These are phyloP conservation scores for Liparis tanakae DNA, from an alignment of 2,797 vertebrate species.

Conservation along the genomic window DNA sequence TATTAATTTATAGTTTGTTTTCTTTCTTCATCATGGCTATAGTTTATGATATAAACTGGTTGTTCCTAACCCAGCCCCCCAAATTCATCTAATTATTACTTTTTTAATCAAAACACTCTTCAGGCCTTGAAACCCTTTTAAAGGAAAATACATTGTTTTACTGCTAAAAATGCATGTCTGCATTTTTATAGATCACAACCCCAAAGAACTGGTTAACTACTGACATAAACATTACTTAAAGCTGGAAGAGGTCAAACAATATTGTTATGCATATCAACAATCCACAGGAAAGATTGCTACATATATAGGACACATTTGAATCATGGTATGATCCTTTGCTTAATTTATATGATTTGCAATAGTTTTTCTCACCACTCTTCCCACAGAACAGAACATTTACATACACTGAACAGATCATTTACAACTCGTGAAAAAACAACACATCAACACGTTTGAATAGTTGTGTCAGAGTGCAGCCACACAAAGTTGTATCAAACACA, in stretches of 20 bases:
- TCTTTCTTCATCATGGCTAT: not conserved
- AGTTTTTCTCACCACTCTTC: not conserved
- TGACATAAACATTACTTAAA: not conserved
- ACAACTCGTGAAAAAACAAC: constrained; percentile 13
- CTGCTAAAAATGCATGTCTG: not conserved
- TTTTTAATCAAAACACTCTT: not conserved
- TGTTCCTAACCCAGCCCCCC: no score
- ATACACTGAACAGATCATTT: constrained; percentile 12
- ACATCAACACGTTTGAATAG: constrained; percentile 4
- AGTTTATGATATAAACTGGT: no score
- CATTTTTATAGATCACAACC: not conserved
- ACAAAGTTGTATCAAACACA: constrained; percentile 26
- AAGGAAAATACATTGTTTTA: not conserved
- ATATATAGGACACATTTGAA: not conserved
- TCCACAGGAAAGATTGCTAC: not conserved
- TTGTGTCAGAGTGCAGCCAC: not conserved
- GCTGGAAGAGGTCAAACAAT: not conserved
- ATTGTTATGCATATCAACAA: not conserved
- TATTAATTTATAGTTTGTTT: not conserved
- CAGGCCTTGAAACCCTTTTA: not conserved
- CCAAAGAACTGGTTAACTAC: not conserved
- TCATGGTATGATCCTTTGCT: not conserved
- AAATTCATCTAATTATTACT: no score
- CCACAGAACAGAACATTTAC: constrained; percentile 11
- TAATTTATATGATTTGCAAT: not conserved